Percentiles rank a stretch among this genome's conserved stretches.
phyloP scores from a whole-genome alignment of 2,797 vertebrate species.

The Sciurus carolinensis region DNA sequence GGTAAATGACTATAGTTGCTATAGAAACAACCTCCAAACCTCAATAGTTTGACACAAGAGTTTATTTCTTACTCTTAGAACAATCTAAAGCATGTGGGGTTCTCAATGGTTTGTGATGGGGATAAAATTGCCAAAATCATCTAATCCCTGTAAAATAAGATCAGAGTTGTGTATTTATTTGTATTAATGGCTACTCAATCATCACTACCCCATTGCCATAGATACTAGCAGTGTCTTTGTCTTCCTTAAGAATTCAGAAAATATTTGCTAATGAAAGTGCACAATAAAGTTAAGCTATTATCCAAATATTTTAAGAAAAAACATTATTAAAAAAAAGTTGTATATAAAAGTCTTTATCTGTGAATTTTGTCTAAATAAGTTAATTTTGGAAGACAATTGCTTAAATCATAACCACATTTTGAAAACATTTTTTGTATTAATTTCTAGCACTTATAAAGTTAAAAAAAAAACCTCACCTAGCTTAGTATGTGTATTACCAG shows the following conservation, averaged over 20 bases:
- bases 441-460: slow-evolving; percentile 12
- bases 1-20: background rate
- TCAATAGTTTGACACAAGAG: background rate
- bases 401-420: slow-evolving; percentile 36
- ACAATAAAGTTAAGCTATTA: background rate
- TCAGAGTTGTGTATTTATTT: slow-evolving; percentile 25
- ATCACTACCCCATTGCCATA: background rate
- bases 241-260: slow-evolving; percentile 60
- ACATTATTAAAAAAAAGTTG: slow-evolving; percentile 26
- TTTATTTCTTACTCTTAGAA: slow-evolving; percentile 46
- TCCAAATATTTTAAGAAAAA: slow-evolving; percentile 43
- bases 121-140: slow-evolving; percentile 52
- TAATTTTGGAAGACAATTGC: background rate
- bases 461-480: background rate
- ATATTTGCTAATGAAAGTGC: slow-evolving; percentile 22
- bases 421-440: slow-evolving; percentile 37
- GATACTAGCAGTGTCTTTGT: background rate
- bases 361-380: slow-evolving; percentile 42
- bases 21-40: background rate
- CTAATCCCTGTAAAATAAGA: background rate
- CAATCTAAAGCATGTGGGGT: slow-evolving; percentile 27
- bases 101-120: background rate
- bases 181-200: background rate
- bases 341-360: background rate
- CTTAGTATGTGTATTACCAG: background rate